These are phyloP conservation scores for Serripes groenlandicus DNA, from an alignment of 2,888 invertebrate species.

Conservation along the genomic window DNA sequence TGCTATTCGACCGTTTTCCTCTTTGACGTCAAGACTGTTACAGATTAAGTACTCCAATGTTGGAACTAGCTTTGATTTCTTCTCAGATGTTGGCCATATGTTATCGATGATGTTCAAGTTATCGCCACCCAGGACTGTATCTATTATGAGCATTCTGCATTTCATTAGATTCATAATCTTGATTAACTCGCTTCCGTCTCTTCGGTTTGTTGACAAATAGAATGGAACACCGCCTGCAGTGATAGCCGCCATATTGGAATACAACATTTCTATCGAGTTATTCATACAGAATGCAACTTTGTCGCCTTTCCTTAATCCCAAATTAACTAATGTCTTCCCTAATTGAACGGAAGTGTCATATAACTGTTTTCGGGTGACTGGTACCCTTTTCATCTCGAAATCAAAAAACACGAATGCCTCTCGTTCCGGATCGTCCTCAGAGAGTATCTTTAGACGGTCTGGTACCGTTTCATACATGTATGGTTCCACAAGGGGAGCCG, in stretches of 20 bases:
- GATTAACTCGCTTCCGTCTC: constrained; percentile 60
- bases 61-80: constrained; percentile 12
- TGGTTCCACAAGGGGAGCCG: constrained; percentile 9
- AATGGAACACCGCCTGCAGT: constrained; percentile 57
- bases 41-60: constrained; percentile 39
- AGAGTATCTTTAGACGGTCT: constrained; percentile 43
- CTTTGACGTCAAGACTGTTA: constrained; percentile 10
- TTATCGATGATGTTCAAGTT: constrained; percentile 55
- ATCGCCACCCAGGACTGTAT: constrained; percentile 32
- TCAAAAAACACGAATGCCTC: constrained; percentile 58
- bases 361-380: constrained; percentile 46
- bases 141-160: constrained; percentile 30
- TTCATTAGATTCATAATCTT: neutral
- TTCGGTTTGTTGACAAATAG: constrained; percentile 34
- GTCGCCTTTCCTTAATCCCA: constrained; percentile 46
- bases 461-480: constrained; percentile 58
- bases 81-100: constrained; percentile 27
- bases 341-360: constrained; percentile 21
- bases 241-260: constrained; percentile 31
- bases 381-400: constrained; percentile 12
- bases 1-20: neutral
- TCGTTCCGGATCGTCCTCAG: constrained; percentile 51
- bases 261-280: constrained; percentile 56
- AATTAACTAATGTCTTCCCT: constrained; percentile 35
- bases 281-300: constrained; percentile 52